phyloP scores from a whole-genome alignment of 2,113 vertebrate genomes.

The Sialia sialis region DNA sequence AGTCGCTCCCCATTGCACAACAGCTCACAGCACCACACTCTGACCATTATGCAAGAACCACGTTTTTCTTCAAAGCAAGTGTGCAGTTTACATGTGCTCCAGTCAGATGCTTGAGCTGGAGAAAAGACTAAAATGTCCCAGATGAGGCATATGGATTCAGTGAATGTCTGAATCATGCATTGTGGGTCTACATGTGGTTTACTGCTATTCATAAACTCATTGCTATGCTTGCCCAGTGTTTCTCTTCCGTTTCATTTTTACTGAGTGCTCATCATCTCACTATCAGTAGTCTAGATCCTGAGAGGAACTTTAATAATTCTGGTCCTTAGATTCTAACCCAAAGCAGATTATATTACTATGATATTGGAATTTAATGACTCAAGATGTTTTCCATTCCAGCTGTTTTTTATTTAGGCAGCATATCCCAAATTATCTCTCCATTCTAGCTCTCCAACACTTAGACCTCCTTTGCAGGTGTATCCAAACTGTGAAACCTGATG shows the following conservation, averaged over 20 bases:
- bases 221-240: not conserved
- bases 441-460: not conserved
- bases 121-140: not conserved
- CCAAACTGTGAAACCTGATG: not conserved
- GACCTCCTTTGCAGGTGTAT: not conserved
- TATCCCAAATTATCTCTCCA: not conserved
- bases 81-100: not conserved
- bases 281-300: not conserved
- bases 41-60: not conserved
- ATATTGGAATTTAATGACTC: not conserved
- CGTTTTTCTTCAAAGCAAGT: not conserved
- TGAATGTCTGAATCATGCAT: not conserved
- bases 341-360: not conserved
- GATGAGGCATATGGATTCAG: not conserved
- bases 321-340: conserved; percentile 18
- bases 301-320: not conserved
- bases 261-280: not conserved
- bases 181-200: not conserved
- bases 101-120: not conserved
- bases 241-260: not conserved
- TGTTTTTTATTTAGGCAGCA: not conserved
- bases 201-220: not conserved
- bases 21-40: not conserved
- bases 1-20: not conserved
- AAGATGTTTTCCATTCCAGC: not conserved